These are phyloP conservation scores for Stichodactyla mertensii DNA, from an alignment of 64 coral and sea anemone species.

Conservation along the genomic window DNA sequence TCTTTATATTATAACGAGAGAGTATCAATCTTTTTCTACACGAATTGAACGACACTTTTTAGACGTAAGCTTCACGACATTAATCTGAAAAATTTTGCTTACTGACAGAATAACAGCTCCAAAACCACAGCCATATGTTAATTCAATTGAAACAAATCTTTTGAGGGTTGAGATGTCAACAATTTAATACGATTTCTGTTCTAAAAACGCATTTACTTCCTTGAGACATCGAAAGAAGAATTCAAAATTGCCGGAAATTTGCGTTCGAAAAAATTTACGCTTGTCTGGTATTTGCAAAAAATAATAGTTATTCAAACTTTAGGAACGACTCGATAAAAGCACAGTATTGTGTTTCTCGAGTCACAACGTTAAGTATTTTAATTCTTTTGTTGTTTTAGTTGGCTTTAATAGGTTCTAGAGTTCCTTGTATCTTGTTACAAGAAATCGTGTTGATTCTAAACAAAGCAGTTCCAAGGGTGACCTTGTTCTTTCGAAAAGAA, in stretches of 20 bases:
- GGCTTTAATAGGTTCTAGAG: neutral
- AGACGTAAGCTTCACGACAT: neutral
- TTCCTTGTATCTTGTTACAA: neutral
- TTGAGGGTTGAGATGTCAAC: conserved; percentile 3
- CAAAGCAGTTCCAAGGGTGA: neutral
- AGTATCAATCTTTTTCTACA: too few species aligned
- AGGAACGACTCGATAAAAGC: neutral
- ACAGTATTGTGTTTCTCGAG: neutral
- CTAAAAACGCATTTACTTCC: neutral
- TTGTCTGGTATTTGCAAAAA: neutral
- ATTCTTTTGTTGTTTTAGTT: neutral
- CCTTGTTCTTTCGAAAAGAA: too few species aligned
- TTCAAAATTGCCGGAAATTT: neutral
- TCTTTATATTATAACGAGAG: too few species aligned
- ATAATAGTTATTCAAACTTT: neutral
- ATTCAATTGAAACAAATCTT: neutral
- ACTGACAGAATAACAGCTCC: neutral
- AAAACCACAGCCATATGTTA: neutral
- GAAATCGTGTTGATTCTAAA: neutral
- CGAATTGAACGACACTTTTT: too few species aligned
- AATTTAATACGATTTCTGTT: neutral
- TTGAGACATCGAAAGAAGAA: neutral
- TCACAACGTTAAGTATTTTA: neutral
- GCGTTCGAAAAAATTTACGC: neutral
- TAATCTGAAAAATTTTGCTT: neutral